phyloP scores from a whole-genome alignment of 1,140 invertebrate species.

The Meloidogyne exigua region DNA sequence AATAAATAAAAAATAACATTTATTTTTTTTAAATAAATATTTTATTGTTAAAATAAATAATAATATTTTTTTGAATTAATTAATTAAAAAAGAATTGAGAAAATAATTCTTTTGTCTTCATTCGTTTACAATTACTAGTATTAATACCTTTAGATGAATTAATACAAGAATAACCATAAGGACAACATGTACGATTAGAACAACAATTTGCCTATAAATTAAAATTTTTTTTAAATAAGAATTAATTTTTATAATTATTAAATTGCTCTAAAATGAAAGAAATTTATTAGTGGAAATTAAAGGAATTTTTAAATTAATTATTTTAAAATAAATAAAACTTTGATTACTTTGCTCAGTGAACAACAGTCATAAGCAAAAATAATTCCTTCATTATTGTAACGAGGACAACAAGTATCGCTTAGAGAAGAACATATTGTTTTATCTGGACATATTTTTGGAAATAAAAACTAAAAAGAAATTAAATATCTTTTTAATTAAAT shows the following conservation, averaged over 20 bases:
- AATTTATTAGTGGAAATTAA: too few relatives aligned
- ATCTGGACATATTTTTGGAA: constrained; percentile 14
- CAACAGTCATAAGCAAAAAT: constrained; percentile 11
- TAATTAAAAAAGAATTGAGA: constrained; percentile 5
- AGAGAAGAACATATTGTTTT: background rate
- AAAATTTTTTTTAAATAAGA: background rate
- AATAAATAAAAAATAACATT: constrained; percentile 69
- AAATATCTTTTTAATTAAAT: too few relatives aligned
- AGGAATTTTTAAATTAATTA: too few relatives aligned
- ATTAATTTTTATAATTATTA: too few relatives aligned
- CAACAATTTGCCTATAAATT: constrained; percentile 13
- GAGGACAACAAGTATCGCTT: constrained; percentile 17
- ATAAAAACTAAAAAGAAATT: background rate
- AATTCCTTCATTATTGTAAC: background rate
- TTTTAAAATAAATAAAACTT: too few relatives aligned
- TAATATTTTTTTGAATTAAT: too few relatives aligned
- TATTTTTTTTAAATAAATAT: background rate
- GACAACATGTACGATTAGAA: constrained; percentile 14
- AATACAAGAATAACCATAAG: constrained; percentile 15
- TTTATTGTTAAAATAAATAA: too few relatives aligned
- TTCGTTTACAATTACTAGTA: constrained; percentile 1
- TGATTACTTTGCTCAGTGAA: background rate
- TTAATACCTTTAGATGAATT: background rate
- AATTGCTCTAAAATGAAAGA: too few relatives aligned
- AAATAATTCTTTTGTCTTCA: constrained; percentile 3